phyloP scores from a whole-genome alignment of 2,797 vertebrate genomes.

The Leuciscus waleckii region DNA sequence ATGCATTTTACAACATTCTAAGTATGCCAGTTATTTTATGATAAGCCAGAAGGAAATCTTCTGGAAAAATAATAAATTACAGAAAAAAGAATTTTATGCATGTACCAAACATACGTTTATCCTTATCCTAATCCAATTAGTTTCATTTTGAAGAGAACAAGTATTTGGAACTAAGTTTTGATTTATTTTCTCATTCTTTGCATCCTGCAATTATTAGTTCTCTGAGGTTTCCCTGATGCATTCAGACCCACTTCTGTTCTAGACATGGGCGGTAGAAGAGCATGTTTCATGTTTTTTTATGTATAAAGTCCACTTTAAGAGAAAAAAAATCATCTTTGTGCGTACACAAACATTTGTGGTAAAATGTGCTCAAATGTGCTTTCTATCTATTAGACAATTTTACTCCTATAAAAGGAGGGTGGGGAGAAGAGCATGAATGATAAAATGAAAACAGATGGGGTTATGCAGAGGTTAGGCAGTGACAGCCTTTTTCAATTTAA shows the following conservation, averaged over 20 bases:
- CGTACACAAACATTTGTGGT: background rate
- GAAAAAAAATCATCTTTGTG: background rate
- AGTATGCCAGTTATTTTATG: conserved; percentile 13
- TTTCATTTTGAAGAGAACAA: background rate
- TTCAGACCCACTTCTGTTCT: conserved; percentile 8
- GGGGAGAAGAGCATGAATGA: conserved; percentile 1
- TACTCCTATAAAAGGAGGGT: conserved; percentile 11
- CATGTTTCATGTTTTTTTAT: background rate
- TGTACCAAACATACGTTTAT: conserved; percentile 26
- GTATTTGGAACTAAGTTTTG: background rate
- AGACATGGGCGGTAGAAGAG: background rate
- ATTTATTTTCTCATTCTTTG: conserved; percentile 1
- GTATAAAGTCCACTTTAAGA: background rate
- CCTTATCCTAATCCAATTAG: background rate
- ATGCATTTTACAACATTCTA: conserved; percentile 16
- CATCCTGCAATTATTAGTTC: background rate
- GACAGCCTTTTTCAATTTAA: conserved; percentile 50
- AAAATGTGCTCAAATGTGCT: conserved; percentile 4
- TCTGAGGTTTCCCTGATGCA: background rate
- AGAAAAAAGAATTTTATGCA: background rate
- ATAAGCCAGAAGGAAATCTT: background rate
- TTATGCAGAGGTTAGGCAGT: conserved; percentile 37
- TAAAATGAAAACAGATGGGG: conserved; percentile 30
- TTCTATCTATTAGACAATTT: conserved; percentile 5
- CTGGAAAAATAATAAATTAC: background rate